Conservation (phyloP, 2,888 invertebrate genomes). For the Erebia palarica region DNA sequence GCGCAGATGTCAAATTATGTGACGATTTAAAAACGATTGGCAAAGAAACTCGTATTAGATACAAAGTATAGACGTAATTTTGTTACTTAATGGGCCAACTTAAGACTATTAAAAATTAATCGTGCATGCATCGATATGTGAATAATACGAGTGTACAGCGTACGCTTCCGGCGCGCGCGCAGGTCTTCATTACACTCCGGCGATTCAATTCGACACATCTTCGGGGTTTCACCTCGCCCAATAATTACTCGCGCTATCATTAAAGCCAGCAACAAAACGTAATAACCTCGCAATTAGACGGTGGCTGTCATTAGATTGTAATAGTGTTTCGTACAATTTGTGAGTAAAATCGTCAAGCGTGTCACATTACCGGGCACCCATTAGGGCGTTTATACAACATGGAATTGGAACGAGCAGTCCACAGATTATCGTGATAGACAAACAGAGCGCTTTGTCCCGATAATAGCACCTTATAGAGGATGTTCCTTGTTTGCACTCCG, state of each 20-base stretch:
- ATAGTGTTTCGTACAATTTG: conserved; percentile 83
- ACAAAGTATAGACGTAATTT: conserved; percentile 49
- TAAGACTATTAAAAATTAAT: conserved; percentile 69
- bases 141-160: conserved; percentile 55
- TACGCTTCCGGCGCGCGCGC: conserved; percentile 50
- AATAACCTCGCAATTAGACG: conserved; percentile 81
- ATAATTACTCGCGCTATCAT: conserved; percentile 77
- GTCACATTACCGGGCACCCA: conserved; percentile 80
- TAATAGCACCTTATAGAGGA: conserved; percentile 72
- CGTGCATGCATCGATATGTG: conserved; percentile 62
- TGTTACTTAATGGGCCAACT: conserved; percentile 49
- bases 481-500: conserved; percentile 48
- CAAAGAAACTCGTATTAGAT: conserved; percentile 35
- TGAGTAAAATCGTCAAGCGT: conserved; percentile 83
- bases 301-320: conserved; percentile 80
- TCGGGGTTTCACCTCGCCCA: conserved; percentile 79
- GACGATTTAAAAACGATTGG: not conserved
- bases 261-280: conserved; percentile 77
- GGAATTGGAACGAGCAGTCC: conserved; percentile 80
- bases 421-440: conserved; percentile 81
- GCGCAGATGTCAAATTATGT: not conserved
- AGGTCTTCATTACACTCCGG: conserved; percentile 57
- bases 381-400: conserved; percentile 82
- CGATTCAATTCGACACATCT: conserved; percentile 55
- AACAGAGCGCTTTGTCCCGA: conserved; percentile 77